A percentile compares a stretch with the other conserved stretches of the same genome.
Conservation (phyloP, 2,113 vertebrate genomes). For the Phrynocephalus versicolor region DNA sequence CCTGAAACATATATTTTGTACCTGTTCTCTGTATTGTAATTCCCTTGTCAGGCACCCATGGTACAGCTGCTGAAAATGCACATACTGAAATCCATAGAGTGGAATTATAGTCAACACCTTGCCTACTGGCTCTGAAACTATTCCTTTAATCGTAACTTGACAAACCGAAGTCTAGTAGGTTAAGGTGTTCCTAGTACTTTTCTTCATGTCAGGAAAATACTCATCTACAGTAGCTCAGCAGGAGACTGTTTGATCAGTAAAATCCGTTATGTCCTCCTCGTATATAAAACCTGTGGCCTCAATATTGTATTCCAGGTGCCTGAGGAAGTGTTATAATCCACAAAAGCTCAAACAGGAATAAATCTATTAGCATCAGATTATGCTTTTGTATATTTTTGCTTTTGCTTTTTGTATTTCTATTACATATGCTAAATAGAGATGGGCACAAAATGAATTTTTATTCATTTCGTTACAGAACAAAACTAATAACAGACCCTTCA, state of each 20-base stretch:
- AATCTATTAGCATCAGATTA: too few relatives aligned
- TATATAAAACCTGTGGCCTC: too few relatives aligned
- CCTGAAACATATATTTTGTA: neutral
- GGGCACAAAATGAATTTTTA: too few relatives aligned
- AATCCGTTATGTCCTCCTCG: neutral
- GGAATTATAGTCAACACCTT: constrained; percentile 8
- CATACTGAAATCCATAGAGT: neutral
- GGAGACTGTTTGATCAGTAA: neutral
- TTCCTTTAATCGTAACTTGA: neutral
- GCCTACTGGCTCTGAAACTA: neutral
- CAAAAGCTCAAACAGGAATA: too few relatives aligned
- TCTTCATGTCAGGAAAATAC: neutral
- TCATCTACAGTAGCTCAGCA: neutral
- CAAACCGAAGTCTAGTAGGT: neutral
- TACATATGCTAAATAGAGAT: neutral
- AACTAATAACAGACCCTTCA: too few relatives aligned
- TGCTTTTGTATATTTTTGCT: too few relatives aligned
- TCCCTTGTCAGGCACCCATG: neutral
- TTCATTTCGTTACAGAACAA: too few relatives aligned
- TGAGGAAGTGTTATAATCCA: too few relatives aligned
- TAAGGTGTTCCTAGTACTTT: neutral
- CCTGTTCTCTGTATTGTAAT: constrained; percentile 1
- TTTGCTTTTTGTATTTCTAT: too few relatives aligned
- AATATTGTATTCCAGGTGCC: too few relatives aligned
- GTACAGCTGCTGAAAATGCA: constrained; percentile 39